phyloP scores from a whole-genome alignment of 35 echinoderm and acorn worm species.

The Eucidaris tribuloides region DNA sequence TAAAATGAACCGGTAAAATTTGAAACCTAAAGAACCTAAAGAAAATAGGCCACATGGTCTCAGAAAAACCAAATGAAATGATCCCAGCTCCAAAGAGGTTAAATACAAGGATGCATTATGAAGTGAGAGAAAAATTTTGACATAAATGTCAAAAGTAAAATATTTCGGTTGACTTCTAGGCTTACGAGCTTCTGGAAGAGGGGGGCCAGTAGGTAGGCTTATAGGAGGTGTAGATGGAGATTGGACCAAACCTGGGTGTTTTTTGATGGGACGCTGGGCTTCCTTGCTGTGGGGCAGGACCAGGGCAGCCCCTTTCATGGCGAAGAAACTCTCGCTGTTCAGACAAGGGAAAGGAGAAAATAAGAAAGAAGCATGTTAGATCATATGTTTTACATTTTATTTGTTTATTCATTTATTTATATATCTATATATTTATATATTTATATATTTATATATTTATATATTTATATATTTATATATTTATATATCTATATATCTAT shows the following conservation, averaged over 20 bases:
- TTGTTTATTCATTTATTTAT: too few species aligned
- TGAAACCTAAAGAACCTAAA: too few species aligned
- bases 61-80: too few species aligned
- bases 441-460: too few species aligned
- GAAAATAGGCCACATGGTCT: too few species aligned
- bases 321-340: conserved; percentile 93
- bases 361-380: neutral
- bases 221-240: neutral
- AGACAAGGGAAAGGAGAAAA: neutral
- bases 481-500: too few species aligned
- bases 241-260: conserved; percentile 77
- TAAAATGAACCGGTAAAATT: too few species aligned
- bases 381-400: too few species aligned
- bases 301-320: conserved; percentile 94
- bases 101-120: neutral
- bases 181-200: conserved; percentile 22
- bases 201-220: neutral
- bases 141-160: neutral
- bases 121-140: neutral
- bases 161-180: too few species aligned
- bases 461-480: too few species aligned
- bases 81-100: neutral
- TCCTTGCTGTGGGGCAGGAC: conserved; percentile 88
- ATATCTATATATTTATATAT: too few species aligned
- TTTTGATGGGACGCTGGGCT: conserved; percentile 76